Evolutionary conservation across 1,140 invertebrate species (phyloP), one percentile per base, ranked within the genome.

Genomic region (Neodiprion pinetum): DNA sequence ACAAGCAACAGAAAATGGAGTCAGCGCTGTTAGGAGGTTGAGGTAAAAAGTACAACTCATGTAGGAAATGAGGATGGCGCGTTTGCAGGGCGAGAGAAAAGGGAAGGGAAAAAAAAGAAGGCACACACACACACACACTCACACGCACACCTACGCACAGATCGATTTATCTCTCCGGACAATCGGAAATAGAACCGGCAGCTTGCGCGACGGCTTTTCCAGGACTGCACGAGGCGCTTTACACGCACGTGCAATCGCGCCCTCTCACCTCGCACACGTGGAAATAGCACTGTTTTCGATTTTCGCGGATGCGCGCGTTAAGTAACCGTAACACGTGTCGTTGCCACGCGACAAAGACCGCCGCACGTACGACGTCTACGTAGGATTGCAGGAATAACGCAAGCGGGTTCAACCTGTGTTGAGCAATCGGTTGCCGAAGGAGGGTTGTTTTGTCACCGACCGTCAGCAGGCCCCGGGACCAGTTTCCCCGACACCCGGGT

Each of bases 391-490:
- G 17, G 17, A 21, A 21, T 21, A 11, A 48, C 68, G 74, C 71
- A 71, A 75, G 71, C 47, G 69, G 21, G 74, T 72, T 23, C 47
- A 48, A 72, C 28, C 12, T n/a, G 47, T 23, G 53, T 14, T 71
- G 73, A 68, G 72, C 73, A 75, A 73, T 72, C 72, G 72, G 61
- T 80, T 75, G 77, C 71, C 74, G 74, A 78, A 76, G 67, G 79
- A 77, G 69, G 75, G 74, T 80, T 72, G 79, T 80, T 79, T 83
- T 80, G 79, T 79, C 80, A 77, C 75, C 77, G 73, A 76, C 83
- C 80, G 78, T 77, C 77, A 80, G 75, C 77, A 75, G 75, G 82
- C 81, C 82, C 80, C 81, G 85, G 84, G 84, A 80, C n/a, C 79
- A 74, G 72, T 28, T 53, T 49, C 71, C 21, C 12, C 49, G 77